A percentile compares a stretch with the other conserved stretches of the same genome.
Conservation (phyloP, 1,140 invertebrate species). For the Laupala kohalensis region DNA sequence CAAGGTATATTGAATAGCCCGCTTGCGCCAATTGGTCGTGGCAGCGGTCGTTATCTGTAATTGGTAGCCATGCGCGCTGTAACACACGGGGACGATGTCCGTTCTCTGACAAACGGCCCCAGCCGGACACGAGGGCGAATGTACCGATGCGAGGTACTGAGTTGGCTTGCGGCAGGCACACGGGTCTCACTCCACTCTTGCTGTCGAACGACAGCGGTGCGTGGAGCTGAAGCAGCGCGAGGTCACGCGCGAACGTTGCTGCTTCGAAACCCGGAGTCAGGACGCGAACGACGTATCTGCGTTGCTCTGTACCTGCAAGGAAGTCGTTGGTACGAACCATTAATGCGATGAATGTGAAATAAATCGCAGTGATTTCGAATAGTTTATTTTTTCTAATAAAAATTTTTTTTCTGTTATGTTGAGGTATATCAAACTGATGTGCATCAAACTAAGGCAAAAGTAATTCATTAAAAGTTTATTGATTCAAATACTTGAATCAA, state of each 20-base stretch:
- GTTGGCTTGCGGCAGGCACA: constrained; percentile 21
- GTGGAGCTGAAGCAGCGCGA: constrained; percentile 35
- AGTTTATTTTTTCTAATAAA: too few relatives aligned
- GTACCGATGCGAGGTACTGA: constrained; percentile 3
- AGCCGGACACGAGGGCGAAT: constrained; percentile 29
- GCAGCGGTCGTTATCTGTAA: constrained; percentile 19
- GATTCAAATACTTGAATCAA: too few relatives aligned
- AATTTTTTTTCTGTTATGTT: too few relatives aligned
- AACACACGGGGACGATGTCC: constrained; percentile 16
- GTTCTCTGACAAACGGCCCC: constrained; percentile 28
- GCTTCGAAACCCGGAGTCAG: constrained; percentile 28
- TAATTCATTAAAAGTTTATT: too few relatives aligned
- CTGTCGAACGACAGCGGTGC: constrained; percentile 21
- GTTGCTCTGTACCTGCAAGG: constrained; percentile 11
- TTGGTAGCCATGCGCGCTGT: constrained; percentile 19
- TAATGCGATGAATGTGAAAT: too few relatives aligned
- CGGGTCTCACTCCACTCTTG: constrained; percentile 19
- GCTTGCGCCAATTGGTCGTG: constrained; percentile 15
- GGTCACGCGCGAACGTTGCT: constrained; percentile 37
- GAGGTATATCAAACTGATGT: too few relatives aligned
- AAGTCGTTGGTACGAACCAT: too few relatives aligned
- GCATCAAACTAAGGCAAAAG: too few relatives aligned
- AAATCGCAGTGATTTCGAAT: too few relatives aligned
- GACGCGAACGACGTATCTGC: constrained; percentile 21
- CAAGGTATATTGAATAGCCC: constrained; percentile 18